A percentile compares a stretch with the other conserved stretches of the same genome.
Evolutionary conservation across 2,888 invertebrate species (phyloP).

Genomic region (Habroteleia sp.): DNA sequence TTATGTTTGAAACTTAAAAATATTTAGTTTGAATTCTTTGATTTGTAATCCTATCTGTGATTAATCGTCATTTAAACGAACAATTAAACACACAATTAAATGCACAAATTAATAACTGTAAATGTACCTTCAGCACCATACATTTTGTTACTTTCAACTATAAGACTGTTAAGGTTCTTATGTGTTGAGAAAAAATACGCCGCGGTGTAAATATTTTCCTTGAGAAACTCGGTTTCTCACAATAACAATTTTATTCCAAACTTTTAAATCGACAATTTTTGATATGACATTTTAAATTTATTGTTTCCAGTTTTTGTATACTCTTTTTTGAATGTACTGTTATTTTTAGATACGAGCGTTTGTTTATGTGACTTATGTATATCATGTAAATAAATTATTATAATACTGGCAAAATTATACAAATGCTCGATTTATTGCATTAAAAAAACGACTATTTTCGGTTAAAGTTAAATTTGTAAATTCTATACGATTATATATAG

Average conservation of each 20-base stretch:
- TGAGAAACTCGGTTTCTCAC: slow-evolving; percentile 26
- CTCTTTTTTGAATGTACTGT: slow-evolving; percentile 28
- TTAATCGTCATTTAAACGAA: slow-evolving; percentile 51
- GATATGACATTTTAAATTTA: slow-evolving; percentile 19
- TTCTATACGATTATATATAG: too few species aligned
- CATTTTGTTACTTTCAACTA: slow-evolving; percentile 32
- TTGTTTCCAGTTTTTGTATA: slow-evolving; percentile 20
- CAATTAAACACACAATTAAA: slow-evolving; percentile 32
- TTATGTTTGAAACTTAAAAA: slow-evolving; percentile 10
- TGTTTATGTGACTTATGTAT: slow-evolving; percentile 47
- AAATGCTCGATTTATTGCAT: too few species aligned
- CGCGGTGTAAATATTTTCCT: slow-evolving; percentile 44
- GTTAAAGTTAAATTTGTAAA: too few species aligned
- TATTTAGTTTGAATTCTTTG: slow-evolving; percentile 10
- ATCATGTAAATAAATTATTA: slow-evolving; percentile 52
- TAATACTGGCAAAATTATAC: slow-evolving; percentile 15
- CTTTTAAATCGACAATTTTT: slow-evolving; percentile 25
- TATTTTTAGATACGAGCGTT: slow-evolving; percentile 15
- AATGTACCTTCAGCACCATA: slow-evolving; percentile 45
- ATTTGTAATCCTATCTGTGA: slow-evolving; percentile 48
- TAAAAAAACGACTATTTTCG: too few species aligned
- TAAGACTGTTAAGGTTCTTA: slow-evolving; percentile 41
- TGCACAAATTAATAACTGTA: slow-evolving; percentile 45
- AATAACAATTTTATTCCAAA: slow-evolving; percentile 30
- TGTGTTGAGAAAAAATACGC: slow-evolving; percentile 31